Evolutionary conservation across 2,888 invertebrate genomes (phyloP).

Genomic region (Byasa hedistus): DNA sequence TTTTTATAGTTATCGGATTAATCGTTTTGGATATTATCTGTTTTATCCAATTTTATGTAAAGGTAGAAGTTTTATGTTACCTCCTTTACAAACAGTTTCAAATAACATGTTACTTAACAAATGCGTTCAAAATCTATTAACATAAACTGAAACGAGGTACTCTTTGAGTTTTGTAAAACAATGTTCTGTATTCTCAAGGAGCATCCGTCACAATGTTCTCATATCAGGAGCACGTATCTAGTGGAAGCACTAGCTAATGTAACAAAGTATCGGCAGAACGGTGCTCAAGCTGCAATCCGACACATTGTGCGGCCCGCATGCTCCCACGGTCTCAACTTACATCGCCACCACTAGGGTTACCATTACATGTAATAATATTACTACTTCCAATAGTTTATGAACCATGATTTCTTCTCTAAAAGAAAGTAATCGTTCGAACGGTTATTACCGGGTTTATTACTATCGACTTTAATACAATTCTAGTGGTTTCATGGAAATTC

Average conservation of each 20-base stretch:
- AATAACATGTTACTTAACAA: not conserved
- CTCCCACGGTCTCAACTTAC: constrained; percentile 67
- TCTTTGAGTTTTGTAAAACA: not conserved
- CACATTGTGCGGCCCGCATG: constrained; percentile 55
- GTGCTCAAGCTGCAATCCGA: constrained; percentile 37
- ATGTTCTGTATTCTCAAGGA: not conserved
- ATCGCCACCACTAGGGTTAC: constrained; percentile 34
- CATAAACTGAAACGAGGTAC: not conserved
- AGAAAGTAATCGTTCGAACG: not conserved
- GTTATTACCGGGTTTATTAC: no score
- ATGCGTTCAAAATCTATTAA: not conserved
- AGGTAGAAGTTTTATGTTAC: no score
- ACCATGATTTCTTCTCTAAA: not conserved
- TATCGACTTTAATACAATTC: no score
- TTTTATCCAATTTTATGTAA: no score
- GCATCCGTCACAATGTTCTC: constrained; percentile 9
- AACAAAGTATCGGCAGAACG: constrained; percentile 17
- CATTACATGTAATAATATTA: not conserved
- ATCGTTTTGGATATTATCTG: no score
- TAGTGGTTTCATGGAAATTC: not conserved
- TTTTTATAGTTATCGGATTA: no score
- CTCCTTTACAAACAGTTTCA: no score
- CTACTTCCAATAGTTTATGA: not conserved
- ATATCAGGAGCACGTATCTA: constrained; percentile 14
- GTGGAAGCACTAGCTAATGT: constrained; percentile 20